phyloP scores from a whole-genome alignment of 2,888 invertebrate genomes.

The Drosophila multiciliata region DNA sequence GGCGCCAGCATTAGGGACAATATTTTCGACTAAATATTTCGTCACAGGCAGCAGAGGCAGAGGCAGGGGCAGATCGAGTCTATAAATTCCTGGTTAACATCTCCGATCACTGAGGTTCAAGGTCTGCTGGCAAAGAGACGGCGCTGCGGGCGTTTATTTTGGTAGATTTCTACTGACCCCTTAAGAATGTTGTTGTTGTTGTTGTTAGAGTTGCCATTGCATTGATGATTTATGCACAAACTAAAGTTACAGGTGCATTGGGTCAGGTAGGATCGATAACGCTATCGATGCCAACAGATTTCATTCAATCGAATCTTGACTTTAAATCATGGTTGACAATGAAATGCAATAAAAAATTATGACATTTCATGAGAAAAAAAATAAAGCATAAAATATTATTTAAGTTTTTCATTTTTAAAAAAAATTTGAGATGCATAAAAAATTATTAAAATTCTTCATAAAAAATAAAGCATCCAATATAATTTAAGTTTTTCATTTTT shows the following conservation, averaged over 20 bases:
- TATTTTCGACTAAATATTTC: constrained; percentile 82
- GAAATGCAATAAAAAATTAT: not conserved
- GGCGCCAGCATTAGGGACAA: constrained; percentile 85
- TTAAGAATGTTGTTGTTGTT: constrained; percentile 23
- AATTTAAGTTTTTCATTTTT: not conserved
- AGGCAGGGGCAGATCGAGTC: constrained; percentile 40
- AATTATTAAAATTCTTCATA: not conserved
- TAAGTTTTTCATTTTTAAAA: not conserved
- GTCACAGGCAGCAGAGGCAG: constrained; percentile 69
- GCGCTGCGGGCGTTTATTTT: constrained; percentile 80
- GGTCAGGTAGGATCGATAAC: constrained; percentile 55
- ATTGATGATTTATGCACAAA: constrained; percentile 72
- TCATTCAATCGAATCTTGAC: constrained; percentile 36
- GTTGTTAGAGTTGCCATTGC: constrained; percentile 49
- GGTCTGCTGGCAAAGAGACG: constrained; percentile 38
- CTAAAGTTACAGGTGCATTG: constrained; percentile 68
- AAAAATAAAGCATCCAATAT: not conserved
- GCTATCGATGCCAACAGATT: constrained; percentile 32
- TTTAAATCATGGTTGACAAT: not conserved
- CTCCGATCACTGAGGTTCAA: constrained; percentile 43
- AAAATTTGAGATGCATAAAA: not conserved
- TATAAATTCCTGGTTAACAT: constrained; percentile 10
- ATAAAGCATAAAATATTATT: not conserved
- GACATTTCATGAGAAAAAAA: not conserved
- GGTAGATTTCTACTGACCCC: constrained; percentile 54